A percentile compares a stretch with the other conserved stretches of the same genome.
phyloP scores from a whole-genome alignment of 2,797 vertebrate species.

The Smutsia gigantea region DNA sequence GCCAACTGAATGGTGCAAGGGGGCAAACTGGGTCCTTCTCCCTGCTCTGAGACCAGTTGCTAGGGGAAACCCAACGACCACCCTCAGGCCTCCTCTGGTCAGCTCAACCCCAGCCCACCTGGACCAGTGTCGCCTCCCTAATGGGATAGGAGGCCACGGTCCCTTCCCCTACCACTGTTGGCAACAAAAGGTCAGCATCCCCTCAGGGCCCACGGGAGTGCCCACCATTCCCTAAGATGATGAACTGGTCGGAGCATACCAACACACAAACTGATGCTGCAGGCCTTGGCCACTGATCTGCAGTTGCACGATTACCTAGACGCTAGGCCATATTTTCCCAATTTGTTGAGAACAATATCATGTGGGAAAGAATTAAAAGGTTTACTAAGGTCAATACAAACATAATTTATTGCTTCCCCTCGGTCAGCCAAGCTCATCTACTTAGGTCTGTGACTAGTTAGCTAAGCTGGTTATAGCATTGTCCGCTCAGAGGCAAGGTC shows the following conservation, averaged over 20 bases:
- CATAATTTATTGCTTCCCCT: conserved; percentile 83
- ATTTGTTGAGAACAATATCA: conserved; percentile 83
- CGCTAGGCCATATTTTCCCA: conserved; percentile 79
- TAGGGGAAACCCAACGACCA: not conserved
- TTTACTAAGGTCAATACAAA: conserved; percentile 83
- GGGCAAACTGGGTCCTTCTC: not conserved
- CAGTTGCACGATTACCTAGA: conserved; percentile 64
- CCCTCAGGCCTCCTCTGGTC: not conserved
- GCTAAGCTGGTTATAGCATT: conserved; percentile 77
- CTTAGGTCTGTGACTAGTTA: conserved; percentile 80
- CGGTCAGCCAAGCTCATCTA: conserved; percentile 78
- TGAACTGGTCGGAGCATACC: not conserved
- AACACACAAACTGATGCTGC: not conserved
- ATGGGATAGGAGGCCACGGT: not conserved
- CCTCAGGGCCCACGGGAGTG: not conserved
- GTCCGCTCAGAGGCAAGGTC: conserved; percentile 77
- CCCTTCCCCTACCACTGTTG: not conserved
- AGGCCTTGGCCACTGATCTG: conserved; percentile 30
- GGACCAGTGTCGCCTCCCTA: not conserved
- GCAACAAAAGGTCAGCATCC: not conserved
- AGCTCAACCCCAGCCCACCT: not conserved
- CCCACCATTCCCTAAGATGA: not conserved
- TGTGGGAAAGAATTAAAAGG: conserved; percentile 82
- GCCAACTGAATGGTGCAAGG: not conserved
- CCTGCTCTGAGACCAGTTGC: not conserved